Base-by-base conservation (phyloP, 2,113 vertebrate species). In the Sarotherodon lohbergeri region DNA sequence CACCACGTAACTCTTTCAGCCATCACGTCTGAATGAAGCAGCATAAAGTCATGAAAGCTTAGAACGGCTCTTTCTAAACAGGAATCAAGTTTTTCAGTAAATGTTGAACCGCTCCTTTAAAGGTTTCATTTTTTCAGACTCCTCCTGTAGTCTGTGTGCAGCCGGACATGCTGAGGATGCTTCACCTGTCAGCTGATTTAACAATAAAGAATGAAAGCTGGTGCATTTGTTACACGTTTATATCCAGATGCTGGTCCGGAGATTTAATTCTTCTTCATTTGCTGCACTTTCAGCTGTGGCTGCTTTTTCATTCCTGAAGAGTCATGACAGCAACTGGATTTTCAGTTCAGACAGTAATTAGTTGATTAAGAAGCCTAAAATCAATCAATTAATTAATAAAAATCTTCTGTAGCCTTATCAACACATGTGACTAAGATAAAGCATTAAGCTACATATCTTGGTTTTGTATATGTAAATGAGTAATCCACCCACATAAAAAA, bases 341-440 rank as follows among this genome's bases (percentile, higher is more conserved):
- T 6, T 46, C 39, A 24, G 0, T 1, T 0, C 41, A 46, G 39
- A 12, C 36, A 22, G 66, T 16, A 2, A 27, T 43, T 16, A 3
- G 0, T 9, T 43, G n/a, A 43, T 9, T 4, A 43, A 27, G 13
- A 73, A 46, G 1, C 13, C 8, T 22, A 0, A 39, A 13, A 41
- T 41, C 10, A 22, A 13, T 22, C 17, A 66, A 11, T n/a, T 0
- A 7, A 22, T 39, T 22, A 2, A 12, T 66, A 0, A 34, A 63
- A 63, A 6, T 63, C 9, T 19, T 63, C 29, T 34, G 16, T 13
- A 10, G 59, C 29, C 16, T 63, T 34, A 61, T 61, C 59, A 61
- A 19, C 59, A 19, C 8, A 61, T 5, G 1, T 0, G 57, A 34
- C 16, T 34, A 19, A 9, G 16, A 34, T 34, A 34, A 32, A 63